Evolutionary conservation across 2,113 vertebrate species (phyloP), one percentile per base, ranked within the genome.

Genomic region (Anolis carolinensis): DNA sequence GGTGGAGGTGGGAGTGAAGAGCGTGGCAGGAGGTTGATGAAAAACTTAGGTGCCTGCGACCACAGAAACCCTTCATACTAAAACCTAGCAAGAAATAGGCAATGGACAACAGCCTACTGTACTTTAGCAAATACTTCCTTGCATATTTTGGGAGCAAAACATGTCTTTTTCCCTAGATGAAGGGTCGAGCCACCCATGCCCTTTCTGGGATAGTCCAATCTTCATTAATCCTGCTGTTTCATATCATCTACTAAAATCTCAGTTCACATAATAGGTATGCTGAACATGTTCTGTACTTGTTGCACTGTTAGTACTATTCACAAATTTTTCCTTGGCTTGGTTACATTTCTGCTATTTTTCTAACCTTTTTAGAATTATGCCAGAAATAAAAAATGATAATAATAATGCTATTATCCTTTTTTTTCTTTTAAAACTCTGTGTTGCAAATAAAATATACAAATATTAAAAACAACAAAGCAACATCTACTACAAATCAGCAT

Each of bases 1-100:
- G 18, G 2, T 27, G 36, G 1, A 13, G 11, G 30, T n/a, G 30
- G 48, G 67, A 63, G 39, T 65, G 23, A 23, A 30, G 55, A 32
- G 39, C 20, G 55, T 71, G 65, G 65, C 67, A 72, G 50, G 65
- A 55, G 34, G 75, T 76, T 85, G 84, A 71, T 85, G 67, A 79
- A 62, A 78, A 85, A 79, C 50, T 13, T 39, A 72, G 52, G 76
- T 34, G 59, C 65, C 84, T 79, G 65, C 71, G 71, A 52, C 34
- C 34, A 50, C 50, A 30, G 34, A 62, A 84, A 44, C n/a, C 73
- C 44, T 62, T 74, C 55, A 34, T 67, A 25, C 11, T 68, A 76
- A 76, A 72, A 65, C 4, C 5, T 67, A 9, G 18, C 13, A 21
- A 85, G 55, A 9, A 70, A 30, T 36, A 71, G 0, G 20, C 50